These are phyloP conservation scores for Aythya baeri DNA, from an alignment of 2,113 vertebrate genomes.

Conservation along the genomic window DNA sequence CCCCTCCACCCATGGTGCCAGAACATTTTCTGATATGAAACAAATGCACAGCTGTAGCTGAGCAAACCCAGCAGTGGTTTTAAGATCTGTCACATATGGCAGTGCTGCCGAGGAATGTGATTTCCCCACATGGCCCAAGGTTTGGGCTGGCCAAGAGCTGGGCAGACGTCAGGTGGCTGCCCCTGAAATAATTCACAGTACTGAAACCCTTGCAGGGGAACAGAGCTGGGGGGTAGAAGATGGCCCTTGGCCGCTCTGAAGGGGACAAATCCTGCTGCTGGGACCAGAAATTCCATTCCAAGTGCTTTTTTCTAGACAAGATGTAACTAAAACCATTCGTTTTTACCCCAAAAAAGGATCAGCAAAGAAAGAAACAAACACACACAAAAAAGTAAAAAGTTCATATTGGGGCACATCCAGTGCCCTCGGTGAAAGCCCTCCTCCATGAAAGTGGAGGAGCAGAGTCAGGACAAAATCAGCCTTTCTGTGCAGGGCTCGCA, in stretches of 20 bases:
- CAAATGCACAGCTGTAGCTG: not conserved
- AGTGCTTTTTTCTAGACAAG: not conserved
- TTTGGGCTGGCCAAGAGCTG: not conserved
- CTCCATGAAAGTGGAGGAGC: not conserved
- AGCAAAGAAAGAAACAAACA: not conserved
- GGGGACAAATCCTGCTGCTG: not conserved
- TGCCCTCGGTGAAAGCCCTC: rapidly evolving
- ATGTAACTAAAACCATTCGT: not conserved
- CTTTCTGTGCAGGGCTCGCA: not conserved
- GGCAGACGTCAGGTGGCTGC: not conserved
- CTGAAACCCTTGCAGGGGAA: not conserved
- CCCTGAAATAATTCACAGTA: not conserved
- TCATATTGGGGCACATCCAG: rapidly evolving
- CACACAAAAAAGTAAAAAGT: not conserved
- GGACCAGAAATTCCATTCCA: not conserved
- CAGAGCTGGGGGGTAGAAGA: not conserved
- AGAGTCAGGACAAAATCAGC: not conserved
- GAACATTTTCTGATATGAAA: not conserved
- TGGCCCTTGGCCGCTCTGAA: not conserved
- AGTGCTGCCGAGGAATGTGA: rapidly evolving
- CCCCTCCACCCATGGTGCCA: not conserved
- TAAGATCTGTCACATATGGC: not conserved
- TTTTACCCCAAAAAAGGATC: not conserved
- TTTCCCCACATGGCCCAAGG: not conserved
- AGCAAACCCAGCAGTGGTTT: not conserved